Evolutionary conservation across 2,113 vertebrate genomes (phyloP), one percentile per base, ranked within the genome.

Genomic region (Corynorhinus townsendii): DNA sequence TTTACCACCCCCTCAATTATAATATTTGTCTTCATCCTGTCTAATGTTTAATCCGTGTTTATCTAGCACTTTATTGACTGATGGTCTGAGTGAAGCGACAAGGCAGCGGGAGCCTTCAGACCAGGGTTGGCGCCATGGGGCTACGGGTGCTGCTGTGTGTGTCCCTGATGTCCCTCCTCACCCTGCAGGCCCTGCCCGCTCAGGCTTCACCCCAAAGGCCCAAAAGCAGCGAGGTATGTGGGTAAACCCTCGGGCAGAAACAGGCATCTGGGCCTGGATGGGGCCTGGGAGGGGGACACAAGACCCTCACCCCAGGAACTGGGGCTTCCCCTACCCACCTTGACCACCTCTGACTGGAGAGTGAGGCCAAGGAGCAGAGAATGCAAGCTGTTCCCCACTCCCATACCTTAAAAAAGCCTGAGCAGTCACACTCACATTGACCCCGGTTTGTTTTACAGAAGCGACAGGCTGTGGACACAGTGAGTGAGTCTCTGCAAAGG

Each of bases 151-250:
- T 97, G 49, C 93, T 97, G 95, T 97, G 15, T 26, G 3, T 97
- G 93, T 97, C 71, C 7, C 64, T 98, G 95, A 62, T 28, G 45
- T 89, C 95, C 56, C 77, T 98, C 96, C 97, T 98, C 0, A 5
- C 90, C 79, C 90, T 97, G 86, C 87, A 95, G 95, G 96, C 91
- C 38, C 0, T 66, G 85, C 62, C 90, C 0, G 17, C 90, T 96
- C 96, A 87, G 91, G 97, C 72, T 35, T 97, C 86, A 33, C 95
- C 97, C 38, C 26, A 96, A 89, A 97, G 52, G 45, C 54, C 97
- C 94, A 98, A 96, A 96, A 96, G 94, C 92, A 83, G 71, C n/a
- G 94, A 98, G 98, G 98, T 98, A 98, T 93, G 98, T 98, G 95
- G 85, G 33, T 76, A 94, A 47, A 56, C 9, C 47, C 71, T 66